Conservation (phyloP, 2,113 vertebrate genomes). For the Platycercus adscitus region DNA sequence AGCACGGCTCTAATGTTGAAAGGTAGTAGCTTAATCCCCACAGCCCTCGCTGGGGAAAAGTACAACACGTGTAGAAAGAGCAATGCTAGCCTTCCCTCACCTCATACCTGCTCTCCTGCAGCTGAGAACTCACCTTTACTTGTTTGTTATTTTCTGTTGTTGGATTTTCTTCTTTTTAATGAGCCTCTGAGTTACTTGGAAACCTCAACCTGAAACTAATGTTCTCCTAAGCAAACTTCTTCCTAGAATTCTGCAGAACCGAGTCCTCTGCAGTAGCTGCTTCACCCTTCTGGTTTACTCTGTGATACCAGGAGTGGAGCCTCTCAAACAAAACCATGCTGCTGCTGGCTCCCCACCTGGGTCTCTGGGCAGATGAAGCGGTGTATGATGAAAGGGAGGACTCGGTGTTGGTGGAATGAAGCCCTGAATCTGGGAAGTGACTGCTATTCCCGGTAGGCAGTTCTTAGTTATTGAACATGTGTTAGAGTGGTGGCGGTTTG, state of each 20-base stretch:
- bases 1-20: constrained; percentile 63
- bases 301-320: background rate
- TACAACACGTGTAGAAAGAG: background rate
- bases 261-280: background rate
- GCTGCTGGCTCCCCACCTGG: constrained; percentile 33
- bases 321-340: background rate
- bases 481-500: background rate
- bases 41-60: background rate
- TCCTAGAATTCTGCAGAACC: background rate
- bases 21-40: constrained; percentile 48
- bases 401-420: background rate
- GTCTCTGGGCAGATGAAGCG: background rate
- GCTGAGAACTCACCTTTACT: background rate
- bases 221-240: background rate
- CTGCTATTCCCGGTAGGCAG: background rate
- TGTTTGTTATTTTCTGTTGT: background rate
- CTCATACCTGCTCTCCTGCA: background rate
- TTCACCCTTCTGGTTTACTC: background rate
- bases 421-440: background rate
- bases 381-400: background rate
- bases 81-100: background rate
- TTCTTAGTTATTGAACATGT: background rate
- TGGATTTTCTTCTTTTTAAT: background rate
- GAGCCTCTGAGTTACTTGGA: background rate
- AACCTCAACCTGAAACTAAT: background rate